Conservation (phyloP, 2,797 vertebrate species). For the Smutsia gigantea region DNA sequence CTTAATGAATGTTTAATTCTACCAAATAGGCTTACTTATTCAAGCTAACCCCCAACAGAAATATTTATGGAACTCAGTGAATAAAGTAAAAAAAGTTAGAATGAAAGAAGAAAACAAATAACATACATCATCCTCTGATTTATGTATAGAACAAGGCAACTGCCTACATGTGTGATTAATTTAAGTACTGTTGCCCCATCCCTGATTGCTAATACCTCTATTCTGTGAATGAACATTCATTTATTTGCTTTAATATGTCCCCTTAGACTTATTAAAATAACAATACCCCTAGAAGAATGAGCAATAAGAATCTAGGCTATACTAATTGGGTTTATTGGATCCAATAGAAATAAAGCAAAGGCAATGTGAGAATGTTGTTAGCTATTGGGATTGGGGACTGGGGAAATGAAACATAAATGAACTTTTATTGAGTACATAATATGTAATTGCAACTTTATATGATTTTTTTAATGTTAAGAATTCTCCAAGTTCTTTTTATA, state of each 20-base stretch:
- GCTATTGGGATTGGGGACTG: background rate
- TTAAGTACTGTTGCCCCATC: background rate
- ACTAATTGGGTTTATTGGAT: background rate
- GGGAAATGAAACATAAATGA: background rate
- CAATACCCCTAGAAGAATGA: background rate
- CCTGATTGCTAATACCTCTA: background rate
- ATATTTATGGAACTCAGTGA: background rate
- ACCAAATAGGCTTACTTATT: background rate
- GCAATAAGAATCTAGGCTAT: background rate
- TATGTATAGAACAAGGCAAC: background rate
- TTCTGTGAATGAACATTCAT: background rate
- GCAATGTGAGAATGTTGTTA: background rate
- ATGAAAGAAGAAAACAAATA: background rate
- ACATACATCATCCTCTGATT: background rate
- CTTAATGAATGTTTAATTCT: background rate
- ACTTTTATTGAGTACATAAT: background rate
- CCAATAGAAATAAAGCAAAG: background rate
- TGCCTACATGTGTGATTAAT: background rate
- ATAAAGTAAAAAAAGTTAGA: conserved; percentile 2
- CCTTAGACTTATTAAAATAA: background rate
- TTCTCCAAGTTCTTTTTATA: background rate
- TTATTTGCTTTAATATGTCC: background rate
- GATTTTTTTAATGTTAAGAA: background rate
- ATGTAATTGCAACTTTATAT: background rate
- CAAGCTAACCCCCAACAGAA: background rate